Evolutionary conservation across 2,888 invertebrate species (phyloP).

Genomic region (Halictus ligatus): DNA sequence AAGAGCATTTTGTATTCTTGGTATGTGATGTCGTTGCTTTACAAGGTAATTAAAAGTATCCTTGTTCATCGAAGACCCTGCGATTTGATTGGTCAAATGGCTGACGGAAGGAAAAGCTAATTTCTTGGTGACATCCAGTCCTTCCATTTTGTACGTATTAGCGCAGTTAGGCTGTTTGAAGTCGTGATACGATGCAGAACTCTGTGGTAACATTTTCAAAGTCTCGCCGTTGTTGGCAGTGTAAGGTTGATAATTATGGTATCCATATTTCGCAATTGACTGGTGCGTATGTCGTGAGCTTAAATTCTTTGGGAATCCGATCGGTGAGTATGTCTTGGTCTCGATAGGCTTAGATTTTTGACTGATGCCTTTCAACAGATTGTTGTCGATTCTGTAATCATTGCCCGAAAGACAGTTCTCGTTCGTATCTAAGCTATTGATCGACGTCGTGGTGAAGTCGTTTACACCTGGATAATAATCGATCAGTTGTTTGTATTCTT

Average conservation of each 20-base stretch:
- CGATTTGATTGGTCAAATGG: conserved; percentile 74
- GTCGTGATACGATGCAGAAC: conserved; percentile 73
- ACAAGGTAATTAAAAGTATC: conserved; percentile 79
- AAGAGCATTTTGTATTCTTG: conserved; percentile 70
- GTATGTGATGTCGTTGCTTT: conserved; percentile 78
- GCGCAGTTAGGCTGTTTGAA: conserved; percentile 74
- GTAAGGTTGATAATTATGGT: conserved; percentile 79
- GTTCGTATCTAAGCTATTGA: conserved; percentile 68
- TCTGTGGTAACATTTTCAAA: conserved; percentile 75
- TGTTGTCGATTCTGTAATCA: conserved; percentile 78
- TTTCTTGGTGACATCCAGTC: conserved; percentile 76
- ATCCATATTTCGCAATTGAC: conserved; percentile 76
- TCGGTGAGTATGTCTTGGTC: conserved; percentile 75
- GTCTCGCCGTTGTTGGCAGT: conserved; percentile 77
- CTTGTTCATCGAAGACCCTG: conserved; percentile 72
- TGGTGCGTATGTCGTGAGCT: conserved; percentile 72
- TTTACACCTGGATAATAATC: conserved; percentile 74
- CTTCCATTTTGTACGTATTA: conserved; percentile 76
- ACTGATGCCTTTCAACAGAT: conserved; percentile 76
- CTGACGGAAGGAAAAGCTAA: conserved; percentile 72
- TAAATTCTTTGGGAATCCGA: conserved; percentile 78
- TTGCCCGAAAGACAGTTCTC: conserved; percentile 71
- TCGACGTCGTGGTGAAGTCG: conserved; percentile 73
- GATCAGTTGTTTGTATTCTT: conserved; percentile 76
- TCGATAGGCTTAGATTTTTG: conserved; percentile 72